Conservation (phyloP, 2,113 vertebrate species). For the Galemys pyrenaicus region DNA sequence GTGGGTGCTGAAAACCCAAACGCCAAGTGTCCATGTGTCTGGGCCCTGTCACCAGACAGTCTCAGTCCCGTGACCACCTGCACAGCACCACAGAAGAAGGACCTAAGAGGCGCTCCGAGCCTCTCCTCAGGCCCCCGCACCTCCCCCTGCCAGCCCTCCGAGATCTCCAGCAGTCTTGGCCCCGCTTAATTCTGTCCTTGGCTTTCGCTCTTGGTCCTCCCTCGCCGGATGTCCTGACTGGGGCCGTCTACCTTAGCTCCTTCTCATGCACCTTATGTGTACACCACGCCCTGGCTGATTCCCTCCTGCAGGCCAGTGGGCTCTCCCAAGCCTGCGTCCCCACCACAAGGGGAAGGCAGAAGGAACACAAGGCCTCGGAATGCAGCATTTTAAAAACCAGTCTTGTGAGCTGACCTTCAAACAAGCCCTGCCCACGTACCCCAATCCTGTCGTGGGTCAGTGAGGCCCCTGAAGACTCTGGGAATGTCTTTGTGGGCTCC, state of each 20-base stretch:
- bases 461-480: neutral
- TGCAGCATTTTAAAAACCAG: neutral
- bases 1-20: neutral
- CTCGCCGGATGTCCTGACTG: neutral
- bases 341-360: neutral
- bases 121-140: neutral
- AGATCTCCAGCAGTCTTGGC: neutral
- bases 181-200: neutral
- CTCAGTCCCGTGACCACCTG: neutral
- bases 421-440: neutral
- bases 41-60: neutral
- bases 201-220: neutral
- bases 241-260: neutral
- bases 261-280: neutral
- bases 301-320: too few relatives aligned
- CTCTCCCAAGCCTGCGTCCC: neutral
- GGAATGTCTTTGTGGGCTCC: neutral
- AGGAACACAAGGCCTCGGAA: neutral
- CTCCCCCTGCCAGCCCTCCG: accelerated
- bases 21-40: neutral
- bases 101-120: neutral
- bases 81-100: neutral
- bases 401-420: neutral
- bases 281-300: too few relatives aligned
- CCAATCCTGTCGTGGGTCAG: neutral